These are phyloP conservation scores for Prinia subflava DNA, from an alignment of 2,113 vertebrate species.

Conservation along the genomic window DNA sequence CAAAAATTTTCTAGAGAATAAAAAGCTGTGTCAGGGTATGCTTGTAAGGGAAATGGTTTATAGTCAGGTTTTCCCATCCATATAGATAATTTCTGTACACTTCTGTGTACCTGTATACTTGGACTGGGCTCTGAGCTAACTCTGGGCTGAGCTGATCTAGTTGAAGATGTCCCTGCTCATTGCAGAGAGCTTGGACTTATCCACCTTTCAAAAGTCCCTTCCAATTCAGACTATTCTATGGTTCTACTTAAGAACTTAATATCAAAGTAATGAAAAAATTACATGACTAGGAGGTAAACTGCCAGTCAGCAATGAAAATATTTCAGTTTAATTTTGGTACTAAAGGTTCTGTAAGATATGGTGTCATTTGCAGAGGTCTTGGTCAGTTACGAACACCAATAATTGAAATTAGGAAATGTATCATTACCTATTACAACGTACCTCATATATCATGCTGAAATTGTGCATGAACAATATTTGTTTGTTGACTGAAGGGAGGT, in stretches of 20 bases:
- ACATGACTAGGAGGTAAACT: not conserved
- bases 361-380: not conserved
- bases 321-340: not conserved
- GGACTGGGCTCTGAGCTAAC: not conserved
- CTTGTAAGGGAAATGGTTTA: not conserved
- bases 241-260: not conserved
- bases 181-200: not conserved
- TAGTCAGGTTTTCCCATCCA: not conserved
- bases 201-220: not conserved
- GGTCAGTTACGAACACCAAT: not conserved
- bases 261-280: not conserved
- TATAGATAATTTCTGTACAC: not conserved
- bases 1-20: not conserved
- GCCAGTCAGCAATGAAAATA: not conserved
- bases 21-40: not conserved
- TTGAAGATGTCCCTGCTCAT: not conserved
- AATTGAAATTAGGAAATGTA: not conserved
- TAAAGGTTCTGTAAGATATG: not conserved
- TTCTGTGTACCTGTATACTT: not conserved
- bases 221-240: not conserved
- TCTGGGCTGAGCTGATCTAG: not conserved
- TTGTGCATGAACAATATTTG: not conserved
- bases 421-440: fast-evolving
- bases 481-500: not conserved
- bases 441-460: not conserved